phyloP scores from a whole-genome alignment of 1,140 invertebrate genomes.

The Drosophila sulfurigaster region DNA sequence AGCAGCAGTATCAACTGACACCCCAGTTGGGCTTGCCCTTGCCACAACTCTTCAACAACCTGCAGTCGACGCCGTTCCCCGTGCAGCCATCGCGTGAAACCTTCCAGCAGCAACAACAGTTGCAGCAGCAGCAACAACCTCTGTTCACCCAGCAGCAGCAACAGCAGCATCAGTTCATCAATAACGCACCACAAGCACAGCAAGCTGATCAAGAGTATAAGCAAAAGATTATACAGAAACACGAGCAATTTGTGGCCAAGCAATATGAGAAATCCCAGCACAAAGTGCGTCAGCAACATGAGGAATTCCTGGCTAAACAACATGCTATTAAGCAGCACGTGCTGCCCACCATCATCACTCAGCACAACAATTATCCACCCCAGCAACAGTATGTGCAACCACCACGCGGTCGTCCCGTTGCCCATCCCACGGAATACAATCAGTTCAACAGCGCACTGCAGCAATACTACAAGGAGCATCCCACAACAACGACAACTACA shows the following conservation, averaged over 20 bases:
- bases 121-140: slow-evolving; percentile 83
- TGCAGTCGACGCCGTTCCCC: slow-evolving; percentile 81
- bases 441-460: slow-evolving; percentile 85
- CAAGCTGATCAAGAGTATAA: slow-evolving; percentile 86
- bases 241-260: slow-evolving; percentile 89
- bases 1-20: slow-evolving; percentile 66
- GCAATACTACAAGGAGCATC: slow-evolving; percentile 86
- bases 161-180: slow-evolving; percentile 85
- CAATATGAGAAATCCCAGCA: slow-evolving; percentile 89
- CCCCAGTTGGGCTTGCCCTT: slow-evolving; percentile 72
- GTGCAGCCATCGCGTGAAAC: slow-evolving; percentile 69
- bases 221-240: slow-evolving; percentile 89
- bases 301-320: slow-evolving; percentile 88
- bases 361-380: slow-evolving; percentile 79
- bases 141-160: slow-evolving; percentile 82
- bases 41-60: slow-evolving; percentile 76
- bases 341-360: slow-evolving; percentile 71
- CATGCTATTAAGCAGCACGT: slow-evolving; percentile 87
- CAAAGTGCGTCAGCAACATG: slow-evolving; percentile 88
- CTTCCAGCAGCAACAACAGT: slow-evolving; percentile 74
- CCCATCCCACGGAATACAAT: slow-evolving; percentile 84
- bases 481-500: slow-evolving; percentile 85
- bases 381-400: slow-evolving; percentile 59
- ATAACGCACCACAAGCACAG: slow-evolving; percentile 84
- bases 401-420: slow-evolving; percentile 75